phyloP scores from a whole-genome alignment of 1,140 invertebrate species.

The Atopsyche davidsoni region DNA sequence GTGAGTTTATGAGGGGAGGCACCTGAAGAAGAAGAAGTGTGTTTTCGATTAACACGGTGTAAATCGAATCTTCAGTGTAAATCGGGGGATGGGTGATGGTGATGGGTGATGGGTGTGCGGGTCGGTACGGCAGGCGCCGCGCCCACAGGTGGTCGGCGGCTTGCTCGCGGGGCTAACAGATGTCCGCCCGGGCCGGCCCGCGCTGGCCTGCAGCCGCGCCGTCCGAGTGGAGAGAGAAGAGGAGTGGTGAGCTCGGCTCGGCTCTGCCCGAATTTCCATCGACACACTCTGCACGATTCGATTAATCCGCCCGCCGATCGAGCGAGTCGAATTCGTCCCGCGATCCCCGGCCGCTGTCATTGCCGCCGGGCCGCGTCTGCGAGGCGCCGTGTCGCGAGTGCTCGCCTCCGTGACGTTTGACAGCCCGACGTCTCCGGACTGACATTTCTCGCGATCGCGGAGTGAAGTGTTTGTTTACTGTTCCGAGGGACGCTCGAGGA shows the following conservation, averaged over 20 bases:
- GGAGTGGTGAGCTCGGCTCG: slow-evolving; percentile 20
- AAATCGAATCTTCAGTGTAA: too few species aligned
- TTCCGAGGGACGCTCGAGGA: too few species aligned
- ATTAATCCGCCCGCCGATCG: slow-evolving; percentile 15
- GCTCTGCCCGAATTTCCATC: slow-evolving; percentile 10
- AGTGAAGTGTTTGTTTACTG: too few species aligned
- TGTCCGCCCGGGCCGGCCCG: slow-evolving; percentile 11
- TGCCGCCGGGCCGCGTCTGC: too few species aligned
- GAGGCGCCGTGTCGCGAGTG: slow-evolving; percentile 4
- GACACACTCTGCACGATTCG: slow-evolving; percentile 11
- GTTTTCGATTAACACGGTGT: too few species aligned
- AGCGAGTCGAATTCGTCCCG: slow-evolving; percentile 7
- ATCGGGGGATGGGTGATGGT: too few species aligned
- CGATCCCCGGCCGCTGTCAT: too few species aligned
- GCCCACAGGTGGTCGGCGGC: slow-evolving; percentile 15
- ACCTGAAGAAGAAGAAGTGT: too few species aligned
- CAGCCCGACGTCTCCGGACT: too few species aligned
- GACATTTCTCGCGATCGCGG: too few species aligned
- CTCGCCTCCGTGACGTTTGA: slow-evolving; percentile 12
- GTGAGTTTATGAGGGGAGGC: too few species aligned
- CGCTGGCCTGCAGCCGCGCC: slow-evolving; percentile 15
- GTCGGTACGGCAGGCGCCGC: not conserved
- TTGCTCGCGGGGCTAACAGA: slow-evolving; percentile 14
- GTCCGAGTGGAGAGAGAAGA: slow-evolving; percentile 17
- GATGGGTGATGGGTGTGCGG: too few species aligned